phyloP scores from a whole-genome alignment of 2,797 vertebrate genomes.

The Poecile montanus region DNA sequence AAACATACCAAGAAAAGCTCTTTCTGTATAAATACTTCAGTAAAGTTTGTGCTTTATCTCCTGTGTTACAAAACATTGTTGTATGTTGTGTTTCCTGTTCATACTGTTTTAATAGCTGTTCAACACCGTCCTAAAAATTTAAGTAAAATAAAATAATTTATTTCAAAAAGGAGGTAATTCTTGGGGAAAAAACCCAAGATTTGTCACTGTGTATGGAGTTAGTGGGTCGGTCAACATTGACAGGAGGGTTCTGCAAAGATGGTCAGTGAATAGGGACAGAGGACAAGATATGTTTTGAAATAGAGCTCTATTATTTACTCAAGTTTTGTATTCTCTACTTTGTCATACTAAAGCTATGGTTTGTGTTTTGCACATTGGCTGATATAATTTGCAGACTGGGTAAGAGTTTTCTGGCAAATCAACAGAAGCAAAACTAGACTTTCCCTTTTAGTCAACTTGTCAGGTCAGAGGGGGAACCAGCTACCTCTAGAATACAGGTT shows the following conservation, averaged over 20 bases:
- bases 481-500: neutral
- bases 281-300: neutral
- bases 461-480: neutral
- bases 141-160: neutral
- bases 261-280: neutral
- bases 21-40: neutral
- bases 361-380: neutral
- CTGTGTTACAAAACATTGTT: neutral
- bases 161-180: neutral
- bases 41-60: neutral
- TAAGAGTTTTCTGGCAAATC: neutral
- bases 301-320: neutral
- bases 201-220: neutral
- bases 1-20: neutral
- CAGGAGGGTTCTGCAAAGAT: neutral
- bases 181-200: accelerated
- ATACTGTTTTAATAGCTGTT: neutral
- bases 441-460: neutral
- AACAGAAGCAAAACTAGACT: neutral
- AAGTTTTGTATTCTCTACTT: neutral
- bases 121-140: neutral
- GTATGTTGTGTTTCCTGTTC: neutral
- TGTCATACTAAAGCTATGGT: neutral
- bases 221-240: neutral
- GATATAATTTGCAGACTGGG: neutral